Evolutionary conservation across 2,888 invertebrate genomes (phyloP), one percentile per base, ranked within the genome.

Genomic region (Megamerina dolium): DNA sequence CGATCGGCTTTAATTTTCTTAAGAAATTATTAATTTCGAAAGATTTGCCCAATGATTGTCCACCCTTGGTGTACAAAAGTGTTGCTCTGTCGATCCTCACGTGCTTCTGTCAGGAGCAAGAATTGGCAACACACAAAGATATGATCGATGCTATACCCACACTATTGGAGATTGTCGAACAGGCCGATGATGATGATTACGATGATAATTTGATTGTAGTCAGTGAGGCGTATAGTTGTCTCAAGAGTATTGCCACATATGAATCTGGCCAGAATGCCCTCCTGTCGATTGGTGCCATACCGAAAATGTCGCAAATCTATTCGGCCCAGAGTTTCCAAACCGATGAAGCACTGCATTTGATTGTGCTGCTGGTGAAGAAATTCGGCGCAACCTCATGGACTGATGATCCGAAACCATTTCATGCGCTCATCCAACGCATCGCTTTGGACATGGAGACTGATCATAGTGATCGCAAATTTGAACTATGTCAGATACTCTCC

Each of bases 401-500:
- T 2, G 78, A 77, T 48, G 82, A 87, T 61, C 81, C 85, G 1
- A 82, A 82, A 61, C 82, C 85, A 2, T 90, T 91, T 67, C 86
- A 89, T 68, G 81, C 83, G 1, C 74, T 92, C 37, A 75, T 92
- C 31, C 87, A 85, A 60, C 85, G 88, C 72, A 84, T 92, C 50
- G 79, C 89, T 1, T 70, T 88, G 35, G 91, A 92, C 64, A 91
- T 93, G 75, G 87, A 88, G 60, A 86, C 87, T 0, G 91, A 92
- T 69, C 83, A 88, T 52, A 87, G 87, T 2, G 88, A 91, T 56
- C 77, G 87, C 47, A 94, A 94, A 70, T 94, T 93, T 73, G 88
- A 91, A 66, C 67, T 93, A 38, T 90, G 90, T 58, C 77, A 80
- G n/a, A 82, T 86, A 51, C 71, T 92, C 31, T 81, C 85, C 59